Conservation (phyloP, 2,888 invertebrate species). For the Lithophane socia region DNA sequence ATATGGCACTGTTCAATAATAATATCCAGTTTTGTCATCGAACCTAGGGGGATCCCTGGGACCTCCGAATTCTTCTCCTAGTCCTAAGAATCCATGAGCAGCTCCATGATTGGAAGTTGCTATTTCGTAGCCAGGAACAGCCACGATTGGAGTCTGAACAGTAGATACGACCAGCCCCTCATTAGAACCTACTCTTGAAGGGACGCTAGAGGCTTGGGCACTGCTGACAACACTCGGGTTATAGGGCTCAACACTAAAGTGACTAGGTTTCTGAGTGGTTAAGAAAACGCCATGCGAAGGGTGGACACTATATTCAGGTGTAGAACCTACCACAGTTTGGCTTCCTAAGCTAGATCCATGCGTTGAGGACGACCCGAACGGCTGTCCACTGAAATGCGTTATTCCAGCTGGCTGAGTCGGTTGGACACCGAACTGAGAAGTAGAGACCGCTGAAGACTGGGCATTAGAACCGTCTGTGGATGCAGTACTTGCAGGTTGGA, state of each 20-base stretch:
- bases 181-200: slow-evolving; percentile 18
- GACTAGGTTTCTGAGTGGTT: slow-evolving; percentile 40
- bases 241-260: slow-evolving; percentile 24
- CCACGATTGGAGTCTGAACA: slow-evolving; percentile 42
- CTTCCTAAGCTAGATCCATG: slow-evolving; percentile 20
- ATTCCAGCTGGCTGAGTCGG: slow-evolving; percentile 47
- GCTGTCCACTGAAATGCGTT: slow-evolving; percentile 18
- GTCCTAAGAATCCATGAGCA: slow-evolving; percentile 67
- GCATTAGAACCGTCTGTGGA: slow-evolving; percentile 40
- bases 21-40: slow-evolving; percentile 82
- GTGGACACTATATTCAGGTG: slow-evolving; percentile 21
- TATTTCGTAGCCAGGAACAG: slow-evolving; percentile 61
- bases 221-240: slow-evolving; percentile 18
- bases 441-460: slow-evolving; percentile 29
- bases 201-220: slow-evolving; percentile 23
- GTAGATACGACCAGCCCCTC: slow-evolving; percentile 26
- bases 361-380: slow-evolving; percentile 6
- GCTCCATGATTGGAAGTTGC: slow-evolving; percentile 26
- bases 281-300: slow-evolving; percentile 24
- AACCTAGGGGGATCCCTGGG: slow-evolving; percentile 81
- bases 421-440: slow-evolving; percentile 58
- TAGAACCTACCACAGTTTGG: slow-evolving; percentile 34
- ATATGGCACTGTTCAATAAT: slow-evolving; percentile 78
- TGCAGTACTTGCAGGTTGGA: slow-evolving; percentile 47
- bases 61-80: slow-evolving; percentile 81